A percentile compares a stretch with the other conserved stretches of the same genome.
Evolutionary conservation across 2,888 invertebrate genomes (phyloP).

Genomic region (Eilema sororculum): DNA sequence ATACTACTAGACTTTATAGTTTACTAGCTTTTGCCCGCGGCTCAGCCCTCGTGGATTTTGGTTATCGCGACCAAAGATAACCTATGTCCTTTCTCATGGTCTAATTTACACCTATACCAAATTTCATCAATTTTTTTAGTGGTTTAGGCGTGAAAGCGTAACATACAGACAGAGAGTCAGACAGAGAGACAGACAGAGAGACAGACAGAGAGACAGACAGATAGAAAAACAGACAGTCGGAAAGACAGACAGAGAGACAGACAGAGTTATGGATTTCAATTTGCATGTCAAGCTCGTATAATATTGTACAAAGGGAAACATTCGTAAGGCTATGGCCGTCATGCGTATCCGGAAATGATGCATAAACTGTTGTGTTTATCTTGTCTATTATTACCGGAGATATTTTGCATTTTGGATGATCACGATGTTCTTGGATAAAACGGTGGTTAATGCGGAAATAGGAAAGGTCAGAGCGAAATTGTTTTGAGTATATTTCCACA

Average conservation of each 20-base stretch:
- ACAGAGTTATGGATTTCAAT: background rate
- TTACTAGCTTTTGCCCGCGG: too few species aligned
- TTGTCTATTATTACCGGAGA: conserved; percentile 45
- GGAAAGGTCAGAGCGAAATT: conserved; percentile 16
- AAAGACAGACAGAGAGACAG: too few species aligned
- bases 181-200: too few species aligned
- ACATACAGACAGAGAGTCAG: too few species aligned
- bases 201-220: too few species aligned
- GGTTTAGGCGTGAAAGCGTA: too few species aligned
- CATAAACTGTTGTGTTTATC: conserved; percentile 38
- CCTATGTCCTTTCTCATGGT: too few species aligned
- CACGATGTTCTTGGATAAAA: conserved; percentile 40
- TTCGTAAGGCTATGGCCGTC: conserved; percentile 34
- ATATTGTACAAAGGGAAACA: conserved; percentile 36
- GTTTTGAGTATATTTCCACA: background rate
- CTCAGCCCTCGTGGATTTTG: too few species aligned
- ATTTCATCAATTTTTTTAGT: too few species aligned
- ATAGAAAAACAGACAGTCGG: too few species aligned
- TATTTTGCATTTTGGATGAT: conserved; percentile 40
- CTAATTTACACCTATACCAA: too few species aligned
- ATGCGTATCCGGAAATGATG: conserved; percentile 42
- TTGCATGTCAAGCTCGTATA: conserved; percentile 10
- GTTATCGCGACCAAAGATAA: too few species aligned
- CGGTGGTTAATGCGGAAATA: conserved; percentile 17
- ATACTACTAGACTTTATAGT: background rate